Base-by-base conservation (phyloP, 2,797 vertebrate genomes). In the Atherinosoma microstoma region DNA sequence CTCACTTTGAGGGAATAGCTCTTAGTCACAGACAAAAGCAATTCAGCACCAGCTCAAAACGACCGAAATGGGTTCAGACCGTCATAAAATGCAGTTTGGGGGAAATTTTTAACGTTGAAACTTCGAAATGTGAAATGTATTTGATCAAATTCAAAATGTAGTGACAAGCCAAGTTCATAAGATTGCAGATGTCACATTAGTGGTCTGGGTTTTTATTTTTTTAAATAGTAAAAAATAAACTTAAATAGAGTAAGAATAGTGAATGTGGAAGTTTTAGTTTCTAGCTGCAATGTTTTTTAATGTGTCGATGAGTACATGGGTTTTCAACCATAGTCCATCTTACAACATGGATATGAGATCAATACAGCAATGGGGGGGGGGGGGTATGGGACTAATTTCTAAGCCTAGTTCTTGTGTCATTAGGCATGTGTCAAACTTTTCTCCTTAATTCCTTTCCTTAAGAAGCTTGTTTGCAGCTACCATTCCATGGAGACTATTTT, bases 1-100 rank as follows among this genome's bases (percentile, higher is more conserved):
- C 70, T 70, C 47, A 12, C 53, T 57, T 36, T 16, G 60, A 77
- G 47, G 18, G 30, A 22, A 61, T 24, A 18, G 47, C 15, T 57
- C 64, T 57, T 29, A 27, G 45, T 4, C 16, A 24, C 57, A 1
- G 15, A 6, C 32, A 10, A 49, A 74, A 74, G 6, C 40, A 29
- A 57, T 22, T 24, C 32, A 29, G 73, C 63, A 30, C 6, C 42
- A n/a, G 38, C 27, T 35, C 2, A 6, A n/a, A 47, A 47, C 60
- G 1, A 49, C 11, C 51, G 1, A n/a, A n/a, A 20, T 11, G 56
- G 51, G 66, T 32, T 58, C 36, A 53, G 27, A 20, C 18, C 0
- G 38, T 35, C 32, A 45, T 1, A 4, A 4, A 30, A 67, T 27
- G 4, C 15, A 42, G 54, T 12, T 6, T 29, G 7, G 13, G 20